Base-by-base conservation (phyloP, 1,140 invertebrate genomes). In the Myzus persicae region DNA sequence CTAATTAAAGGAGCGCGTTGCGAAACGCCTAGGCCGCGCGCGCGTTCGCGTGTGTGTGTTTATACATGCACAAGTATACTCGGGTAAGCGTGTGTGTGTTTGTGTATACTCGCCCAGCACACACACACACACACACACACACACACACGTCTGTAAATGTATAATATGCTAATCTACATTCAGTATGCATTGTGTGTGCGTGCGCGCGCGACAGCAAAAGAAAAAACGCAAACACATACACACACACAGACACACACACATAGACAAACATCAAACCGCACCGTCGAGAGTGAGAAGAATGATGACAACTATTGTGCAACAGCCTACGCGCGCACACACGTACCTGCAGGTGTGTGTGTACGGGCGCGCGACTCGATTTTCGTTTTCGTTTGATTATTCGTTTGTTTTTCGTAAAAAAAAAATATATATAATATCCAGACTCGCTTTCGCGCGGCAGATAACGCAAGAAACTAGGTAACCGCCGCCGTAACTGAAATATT, bases 1-100 rank as follows among this genome's bases (percentile, higher is more conserved):
- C 91, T 93, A 93, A 93, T 93, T 93, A 93, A 93, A 84, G 91
- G 76, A 93, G 81, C 91, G 76, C 76, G 91, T 93, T 93, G 81
- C 91, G 91, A 93, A 93, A 93, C 91, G 91, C 91, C 91, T 84
- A 93, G 48, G n/a, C 76, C 46, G 91, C 81, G 46, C 91, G 76
- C 46, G 81, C 42, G 42, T 42, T 2, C 24, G 42, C 26, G 90
- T 81, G 7, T 82, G 31, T 76, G 54, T 26, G 26, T 91, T 31
- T 91, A 6, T 26, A 24, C 26, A 31, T 6, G 14, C 14, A 24
- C 36, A 54, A 51, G 7, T 38, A 51, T 51, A 67, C 90, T 36
- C n/a, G 40, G 40, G 24, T 42, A 44, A 18, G 26, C 42, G 24
- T 42, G 26, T 46, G 7, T 48, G 54, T 67, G 54, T 2, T 11